These are phyloP conservation scores for Collichthys lucidus DNA, from an alignment of 2,113 vertebrate species.

Conservation along the genomic window DNA sequence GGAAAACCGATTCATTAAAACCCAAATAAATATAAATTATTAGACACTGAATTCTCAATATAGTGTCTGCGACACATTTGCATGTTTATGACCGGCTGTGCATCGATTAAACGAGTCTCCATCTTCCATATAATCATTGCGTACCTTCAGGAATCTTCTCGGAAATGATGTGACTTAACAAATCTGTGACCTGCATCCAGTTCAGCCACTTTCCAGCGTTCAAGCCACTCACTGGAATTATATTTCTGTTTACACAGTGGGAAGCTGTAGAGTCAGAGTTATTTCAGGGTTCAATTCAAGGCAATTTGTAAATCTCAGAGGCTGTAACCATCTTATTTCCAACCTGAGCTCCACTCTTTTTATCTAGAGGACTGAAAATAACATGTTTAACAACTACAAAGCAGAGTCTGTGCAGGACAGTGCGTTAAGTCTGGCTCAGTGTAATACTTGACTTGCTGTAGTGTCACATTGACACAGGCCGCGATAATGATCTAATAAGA, in stretches of 20 bases:
- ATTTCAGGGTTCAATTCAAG: background rate
- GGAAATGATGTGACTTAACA: background rate
- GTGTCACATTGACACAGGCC: background rate
- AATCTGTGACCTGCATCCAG: background rate
- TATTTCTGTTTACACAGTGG: background rate
- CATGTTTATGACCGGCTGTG: background rate
- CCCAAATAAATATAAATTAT: background rate
- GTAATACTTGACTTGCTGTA: background rate
- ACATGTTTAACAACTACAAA: background rate
- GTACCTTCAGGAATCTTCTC: background rate
- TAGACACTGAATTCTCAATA: background rate
- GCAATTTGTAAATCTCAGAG: background rate
- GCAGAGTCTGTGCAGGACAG: background rate
- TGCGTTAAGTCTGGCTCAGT: background rate
- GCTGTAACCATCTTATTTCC: background rate
- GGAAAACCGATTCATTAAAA: background rate
- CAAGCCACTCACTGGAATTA: background rate
- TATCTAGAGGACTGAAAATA: background rate
- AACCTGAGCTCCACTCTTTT: background rate
- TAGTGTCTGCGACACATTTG: background rate
- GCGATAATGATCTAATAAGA: slow-evolving; percentile 13
- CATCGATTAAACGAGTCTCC: background rate
- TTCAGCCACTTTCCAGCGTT: background rate
- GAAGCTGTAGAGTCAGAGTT: background rate
- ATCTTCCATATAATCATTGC: background rate